Evolutionary conservation across 2,113 vertebrate species (phyloP), one percentile per base, ranked within the genome.

Genomic region (Planiliza haematocheilus): DNA sequence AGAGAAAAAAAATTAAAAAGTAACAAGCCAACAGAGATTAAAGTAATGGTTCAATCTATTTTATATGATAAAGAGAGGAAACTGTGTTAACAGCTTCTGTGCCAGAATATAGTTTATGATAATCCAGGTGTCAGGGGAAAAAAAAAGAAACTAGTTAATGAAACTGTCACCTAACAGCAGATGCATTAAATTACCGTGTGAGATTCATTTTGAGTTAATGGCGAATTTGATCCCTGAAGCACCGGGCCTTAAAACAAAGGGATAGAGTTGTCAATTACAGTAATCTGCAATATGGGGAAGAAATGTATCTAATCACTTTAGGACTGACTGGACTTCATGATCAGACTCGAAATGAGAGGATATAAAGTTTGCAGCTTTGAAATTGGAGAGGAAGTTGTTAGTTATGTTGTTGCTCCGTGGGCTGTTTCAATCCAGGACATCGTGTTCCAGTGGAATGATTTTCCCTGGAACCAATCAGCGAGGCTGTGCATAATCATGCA

Each of bases 171-270:
- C 64, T 57, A 50, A 74, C 24, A 30, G 75, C 74, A 86, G 77
- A 83, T 74, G 52, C 58, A 77, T 91, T 83, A 87, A 78, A 88
- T 88, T 77, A 84, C 69, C 60, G 56, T 82, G 77, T 81, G 77
- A 69, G 53, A 82, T 63, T 43, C 41, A 8, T 37, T 77, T 52
- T 72, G 60, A 74, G 70, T 80, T 81, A 85, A 88, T 85, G 68
- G 74, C 72, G 39, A 88, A 48, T 63, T 45, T 74, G 65, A 84
- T 82, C 53, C 43, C 48, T 46, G 36, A 57, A 75, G 74, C 74
- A 68, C 13, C 1, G 2, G 20, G 58, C 57, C 49, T 78, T 76
- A 60, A 78, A 85, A 66, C 68, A 69, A 77, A 85, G 57, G 43
- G 64, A 78, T 66, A 68, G 50, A 53, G 20, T 64, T 85, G 65